Conservation (phyloP, 2,113 vertebrate genomes). For the Natator depressus region DNA sequence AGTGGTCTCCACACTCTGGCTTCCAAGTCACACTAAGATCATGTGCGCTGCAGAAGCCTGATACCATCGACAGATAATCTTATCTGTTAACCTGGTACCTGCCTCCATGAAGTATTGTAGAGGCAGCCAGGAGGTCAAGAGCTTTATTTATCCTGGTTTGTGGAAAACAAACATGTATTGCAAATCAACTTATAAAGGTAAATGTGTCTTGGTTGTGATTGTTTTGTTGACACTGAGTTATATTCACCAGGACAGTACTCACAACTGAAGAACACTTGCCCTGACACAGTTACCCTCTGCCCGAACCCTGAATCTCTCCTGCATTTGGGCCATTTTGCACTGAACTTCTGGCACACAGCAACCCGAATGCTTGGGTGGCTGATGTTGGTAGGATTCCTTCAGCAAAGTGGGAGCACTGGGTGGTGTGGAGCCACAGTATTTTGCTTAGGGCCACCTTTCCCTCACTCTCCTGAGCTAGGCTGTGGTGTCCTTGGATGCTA, state of each 20-base stretch:
- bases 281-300: not conserved
- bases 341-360: no score
- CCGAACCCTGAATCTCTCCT: not conserved
- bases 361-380: not conserved
- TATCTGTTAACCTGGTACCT: not conserved
- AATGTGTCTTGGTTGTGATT: not conserved
- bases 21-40: not conserved
- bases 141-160: not conserved
- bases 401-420: not conserved
- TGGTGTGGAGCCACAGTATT: not conserved
- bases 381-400: not conserved
- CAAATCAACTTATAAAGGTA: not conserved
- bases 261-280: not conserved
- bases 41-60: not conserved
- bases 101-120: not conserved
- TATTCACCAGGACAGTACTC: not conserved
- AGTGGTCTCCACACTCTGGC: not conserved
- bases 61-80: not conserved
- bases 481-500: not conserved
- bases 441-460: fast-evolving
- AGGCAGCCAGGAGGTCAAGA: not conserved
- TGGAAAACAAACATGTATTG: not conserved
- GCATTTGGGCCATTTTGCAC: no score
- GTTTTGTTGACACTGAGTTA: not conserved
- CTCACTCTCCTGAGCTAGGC: not conserved